These are phyloP conservation scores for Ichneumoninae sp. DNA, from an alignment of 2,888 invertebrate species.

Conservation along the genomic window DNA sequence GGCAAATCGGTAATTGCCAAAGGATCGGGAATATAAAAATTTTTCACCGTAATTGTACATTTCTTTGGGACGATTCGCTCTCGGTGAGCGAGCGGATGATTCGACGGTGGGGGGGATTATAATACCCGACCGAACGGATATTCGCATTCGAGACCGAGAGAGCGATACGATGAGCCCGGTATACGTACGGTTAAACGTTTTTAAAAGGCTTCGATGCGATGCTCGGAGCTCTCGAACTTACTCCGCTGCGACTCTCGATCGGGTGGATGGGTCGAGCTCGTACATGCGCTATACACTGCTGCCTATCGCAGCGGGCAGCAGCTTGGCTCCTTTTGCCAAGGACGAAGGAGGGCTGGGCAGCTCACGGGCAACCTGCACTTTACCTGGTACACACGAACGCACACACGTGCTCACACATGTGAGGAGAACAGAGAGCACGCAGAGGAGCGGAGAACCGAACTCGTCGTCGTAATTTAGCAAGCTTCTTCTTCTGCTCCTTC, in stretches of 20 bases:
- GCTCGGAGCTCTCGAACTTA: constrained; percentile 35
- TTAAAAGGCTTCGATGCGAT: constrained; percentile 35
- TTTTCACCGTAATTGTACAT: constrained; percentile 54
- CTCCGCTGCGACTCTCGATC: constrained; percentile 41
- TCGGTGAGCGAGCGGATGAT: constrained; percentile 50
- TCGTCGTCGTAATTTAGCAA: constrained; percentile 77
- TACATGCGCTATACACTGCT: constrained; percentile 36
- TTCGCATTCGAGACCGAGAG: constrained; percentile 15
- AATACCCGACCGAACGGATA: constrained; percentile 38
- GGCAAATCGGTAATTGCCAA: constrained; percentile 63
- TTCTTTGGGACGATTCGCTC: constrained; percentile 46
- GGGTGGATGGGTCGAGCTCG: constrained; percentile 22
- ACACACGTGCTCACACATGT: neutral
- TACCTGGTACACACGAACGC: constrained; percentile 43
- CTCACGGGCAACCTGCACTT: constrained; percentile 63
- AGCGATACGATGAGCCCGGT: constrained; percentile 49
- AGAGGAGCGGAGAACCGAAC: constrained; percentile 70
- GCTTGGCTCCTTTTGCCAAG: constrained; percentile 63
- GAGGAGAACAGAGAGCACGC: constrained; percentile 68
- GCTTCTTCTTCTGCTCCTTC: constrained; percentile 58
- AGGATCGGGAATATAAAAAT: constrained; percentile 42
- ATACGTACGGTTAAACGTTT: constrained; percentile 55
- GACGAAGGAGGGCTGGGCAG: constrained; percentile 69
- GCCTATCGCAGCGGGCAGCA: constrained; percentile 42
- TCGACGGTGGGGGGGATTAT: constrained; percentile 49